Conservation (phyloP, 2,888 invertebrate species). For the Drosophila multiciliata region DNA sequence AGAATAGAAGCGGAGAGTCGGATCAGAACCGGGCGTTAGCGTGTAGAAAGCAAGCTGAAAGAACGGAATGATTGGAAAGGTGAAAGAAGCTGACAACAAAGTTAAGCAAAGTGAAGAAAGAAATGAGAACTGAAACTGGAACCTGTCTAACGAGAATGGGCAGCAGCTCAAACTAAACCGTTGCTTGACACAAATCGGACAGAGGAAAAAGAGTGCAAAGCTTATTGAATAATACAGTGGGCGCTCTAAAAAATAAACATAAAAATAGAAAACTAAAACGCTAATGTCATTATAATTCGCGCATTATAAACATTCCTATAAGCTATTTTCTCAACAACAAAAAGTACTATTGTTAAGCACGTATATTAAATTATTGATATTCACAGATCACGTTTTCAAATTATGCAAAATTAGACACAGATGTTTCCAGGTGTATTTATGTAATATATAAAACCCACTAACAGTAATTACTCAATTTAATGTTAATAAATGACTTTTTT, state of each 20-base stretch:
- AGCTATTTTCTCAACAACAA: background rate
- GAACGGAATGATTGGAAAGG: slow-evolving; percentile 48
- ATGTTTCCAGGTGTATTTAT: background rate
- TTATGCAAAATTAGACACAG: background rate
- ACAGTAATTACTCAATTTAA: background rate
- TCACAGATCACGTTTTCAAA: background rate
- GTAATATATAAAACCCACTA: background rate
- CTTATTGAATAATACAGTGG: slow-evolving; percentile 51
- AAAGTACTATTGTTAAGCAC: background rate
- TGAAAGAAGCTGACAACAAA: slow-evolving; percentile 29
- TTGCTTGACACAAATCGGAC: slow-evolving; percentile 79
- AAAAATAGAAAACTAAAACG: background rate
- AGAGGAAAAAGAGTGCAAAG: slow-evolving; percentile 38
- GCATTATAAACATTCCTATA: background rate
- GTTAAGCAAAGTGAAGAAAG: slow-evolving; percentile 35
- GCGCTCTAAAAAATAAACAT: background rate
- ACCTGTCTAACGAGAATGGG: slow-evolving; percentile 71
- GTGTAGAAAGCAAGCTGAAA: slow-evolving; percentile 48
- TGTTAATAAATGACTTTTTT: background rate
- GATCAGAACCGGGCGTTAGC: slow-evolving; percentile 32
- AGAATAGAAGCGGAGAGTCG: background rate
- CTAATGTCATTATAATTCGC: slow-evolving; percentile 1
- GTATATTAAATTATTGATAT: background rate
- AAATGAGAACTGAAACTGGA: slow-evolving; percentile 37
- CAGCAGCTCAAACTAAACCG: slow-evolving; percentile 66